These are phyloP conservation scores for Masnerella sp. DNA, from an alignment of 2,888 invertebrate species.

Conservation along the genomic window DNA sequence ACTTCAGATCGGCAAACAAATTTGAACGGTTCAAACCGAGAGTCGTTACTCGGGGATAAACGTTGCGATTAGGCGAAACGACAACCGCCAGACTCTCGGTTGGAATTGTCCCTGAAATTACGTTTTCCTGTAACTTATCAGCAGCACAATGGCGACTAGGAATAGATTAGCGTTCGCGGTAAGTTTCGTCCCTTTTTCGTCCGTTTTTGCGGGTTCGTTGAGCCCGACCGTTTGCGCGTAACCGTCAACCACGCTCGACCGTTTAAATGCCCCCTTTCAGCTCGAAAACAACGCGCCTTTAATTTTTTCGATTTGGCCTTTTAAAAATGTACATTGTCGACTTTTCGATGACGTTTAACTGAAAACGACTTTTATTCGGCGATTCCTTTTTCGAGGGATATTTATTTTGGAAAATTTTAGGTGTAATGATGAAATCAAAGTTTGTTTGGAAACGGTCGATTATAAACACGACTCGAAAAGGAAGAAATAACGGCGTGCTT, in stretches of 20 bases:
- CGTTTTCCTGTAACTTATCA: not conserved
- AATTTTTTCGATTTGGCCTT: not conserved
- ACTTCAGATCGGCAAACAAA: slow-evolving; percentile 13
- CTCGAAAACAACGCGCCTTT: not conserved
- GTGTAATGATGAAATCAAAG: too few species aligned
- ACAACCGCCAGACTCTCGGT: not conserved
- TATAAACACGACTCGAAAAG: too few species aligned
- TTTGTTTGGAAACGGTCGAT: too few species aligned
- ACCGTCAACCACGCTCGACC: slow-evolving; percentile 27
- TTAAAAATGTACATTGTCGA: not conserved
- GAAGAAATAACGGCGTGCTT: too few species aligned
- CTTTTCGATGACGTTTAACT: not conserved
- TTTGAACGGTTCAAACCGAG: slow-evolving; percentile 27
- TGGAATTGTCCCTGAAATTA: not conserved
- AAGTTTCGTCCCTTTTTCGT: slow-evolving; percentile 4
- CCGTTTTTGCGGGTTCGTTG: not conserved
- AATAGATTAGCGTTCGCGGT: slow-evolving; percentile 20
- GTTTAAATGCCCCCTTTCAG: slow-evolving; percentile 21
- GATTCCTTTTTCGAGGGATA: too few species aligned
- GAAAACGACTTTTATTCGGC: too few species aligned
- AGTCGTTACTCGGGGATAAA: slow-evolving; percentile 20
- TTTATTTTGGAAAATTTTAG: too few species aligned
- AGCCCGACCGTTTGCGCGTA: not conserved
- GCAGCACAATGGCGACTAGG: slow-evolving; percentile 13
- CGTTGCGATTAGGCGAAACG: slow-evolving; percentile 7